Evolutionary conservation across 2,113 vertebrate genomes (phyloP), one percentile per base, ranked within the genome.

Genomic region (Poeciliopsis prolifica): DNA sequence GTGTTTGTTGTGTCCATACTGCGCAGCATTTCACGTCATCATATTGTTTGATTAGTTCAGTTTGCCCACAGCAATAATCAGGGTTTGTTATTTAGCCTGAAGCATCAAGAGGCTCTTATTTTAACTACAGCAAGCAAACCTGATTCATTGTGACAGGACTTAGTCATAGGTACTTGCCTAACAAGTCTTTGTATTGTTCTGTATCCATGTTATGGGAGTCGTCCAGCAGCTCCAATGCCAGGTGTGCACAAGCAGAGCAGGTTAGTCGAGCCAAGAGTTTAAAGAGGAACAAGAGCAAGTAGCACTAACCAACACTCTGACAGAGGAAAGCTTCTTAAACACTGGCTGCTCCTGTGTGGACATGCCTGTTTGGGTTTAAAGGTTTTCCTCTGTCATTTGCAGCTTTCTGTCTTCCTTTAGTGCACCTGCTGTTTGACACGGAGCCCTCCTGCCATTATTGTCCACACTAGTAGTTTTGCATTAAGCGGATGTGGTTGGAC

Each of bases 221-320:
- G 0, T n/a, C 10, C 35, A 24, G 72, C 76, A 64, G 61, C 61
- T 67, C 17, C 61, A 61, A 63, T 33, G 8, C 69, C 76, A 83
- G 70, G 69, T 73, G 42, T 42, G 65, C 74, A 67, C 75, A 72
- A 13, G 79, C 48, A 40, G 77, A 84, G 71, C 78, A 79, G 83
- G 79, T 87, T 80, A 33, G 68, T 66, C 86, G 29, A 37, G 79
- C 74, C 63, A 28, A 64, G 44, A 42, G 61, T 70, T 68, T 42
- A 80, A 62, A 51, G 42, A 68, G 65, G 44, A 82, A 75, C 19
- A 67, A 62, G 54, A 26, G 29, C 64, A 29, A 68, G 82, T 13
- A 61, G 64, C 65, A 30, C 35, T 74, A 80, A 74, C 9, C 9
- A 75, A 80, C 64, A 35, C 19, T 26, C 30, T 68, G 30, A 58